A percentile compares a stretch with the other conserved stretches of the same genome.
These are phyloP conservation scores for Mus spicilegus DNA, from an alignment of 2,113 vertebrate species.

Conservation along the genomic window DNA sequence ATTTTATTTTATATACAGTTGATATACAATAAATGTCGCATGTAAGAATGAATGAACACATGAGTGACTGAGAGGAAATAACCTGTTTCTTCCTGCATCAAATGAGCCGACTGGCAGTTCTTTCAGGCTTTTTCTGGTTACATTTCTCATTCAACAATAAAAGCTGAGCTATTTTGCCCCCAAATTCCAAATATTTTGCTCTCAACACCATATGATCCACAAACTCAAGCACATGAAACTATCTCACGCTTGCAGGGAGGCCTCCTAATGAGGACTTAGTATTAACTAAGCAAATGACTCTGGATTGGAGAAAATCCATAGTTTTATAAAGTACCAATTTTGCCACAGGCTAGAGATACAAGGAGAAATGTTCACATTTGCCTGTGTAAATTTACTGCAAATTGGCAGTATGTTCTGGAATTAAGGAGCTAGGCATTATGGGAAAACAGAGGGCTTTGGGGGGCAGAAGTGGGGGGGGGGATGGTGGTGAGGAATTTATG, in stretches of 20 bases:
- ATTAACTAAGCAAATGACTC: not conserved
- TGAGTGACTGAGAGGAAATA: not conserved
- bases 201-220: not conserved
- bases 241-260: not conserved
- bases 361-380: not conserved
- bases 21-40: not conserved
- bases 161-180: slow-evolving; percentile 35
- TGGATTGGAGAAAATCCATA: not conserved
- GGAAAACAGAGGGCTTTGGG: not conserved
- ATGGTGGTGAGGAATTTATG: not conserved
- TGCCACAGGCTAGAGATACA: not conserved
- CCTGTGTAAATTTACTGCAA: not conserved
- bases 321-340: slow-evolving; percentile 18
- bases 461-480: too few species aligned
- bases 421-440: not conserved
- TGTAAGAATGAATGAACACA: not conserved
- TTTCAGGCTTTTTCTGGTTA: not conserved
- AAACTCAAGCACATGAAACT: not conserved
- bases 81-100: not conserved
- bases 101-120: not conserved
- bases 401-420: not conserved
- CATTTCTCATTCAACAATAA: slow-evolving; percentile 16
- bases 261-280: not conserved
- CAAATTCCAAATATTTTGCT: not conserved
- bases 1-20: not conserved